Evolutionary conservation across 2,113 vertebrate genomes (phyloP), one percentile per base, ranked within the genome.

Genomic region (Stercorarius parasiticus): DNA sequence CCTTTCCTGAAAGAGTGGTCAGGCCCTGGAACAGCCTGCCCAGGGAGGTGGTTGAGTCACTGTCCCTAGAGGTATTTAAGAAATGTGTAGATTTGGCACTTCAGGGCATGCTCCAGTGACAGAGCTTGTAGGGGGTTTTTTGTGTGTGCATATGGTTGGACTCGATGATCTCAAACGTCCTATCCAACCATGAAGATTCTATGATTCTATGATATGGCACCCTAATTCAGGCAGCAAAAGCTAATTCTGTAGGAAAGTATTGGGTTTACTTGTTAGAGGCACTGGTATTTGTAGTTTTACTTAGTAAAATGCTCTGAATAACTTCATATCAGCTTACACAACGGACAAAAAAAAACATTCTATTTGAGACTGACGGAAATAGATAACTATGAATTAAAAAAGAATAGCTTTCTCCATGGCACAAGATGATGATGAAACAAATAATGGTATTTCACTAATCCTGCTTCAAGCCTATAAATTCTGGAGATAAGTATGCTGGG

Each of bases 401-500:
- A 59, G 2, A 67, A 78, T 59, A 88, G 45, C 6, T 82, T 95
- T 81, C 45, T 84, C 22, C 29, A 25, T n/a, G 15, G 40, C 49
- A 89, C 43, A 78, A 65, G 73, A 88, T 70, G 45, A 90, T 90
- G 56, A 76, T 78, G 62, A 83, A 89, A 82, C 32, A 82, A 88
- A 73, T 55, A 90, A 90, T 74, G 29, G 8, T 72, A 71, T 88
- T 96, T 96, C 71, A 65, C 18, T 95, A 82, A 91, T 90, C 70
- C 74, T 65, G 23, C 59, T 88, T 50, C 45, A 49, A 87, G 72
- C 71, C 56, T 77, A 74, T 85, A 88, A 58, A 82, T 93, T 91
- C 74, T 91, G 61, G 49, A 92, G 27, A 70, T 77, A 74, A 18
- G 20, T 83, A 72, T 55, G 76, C 58, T 74, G 70, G 85, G 77